Evolutionary conservation across 1,140 invertebrate species (phyloP), one percentile per base, ranked within the genome.

Genomic region (Lasaia peninsularis): DNA sequence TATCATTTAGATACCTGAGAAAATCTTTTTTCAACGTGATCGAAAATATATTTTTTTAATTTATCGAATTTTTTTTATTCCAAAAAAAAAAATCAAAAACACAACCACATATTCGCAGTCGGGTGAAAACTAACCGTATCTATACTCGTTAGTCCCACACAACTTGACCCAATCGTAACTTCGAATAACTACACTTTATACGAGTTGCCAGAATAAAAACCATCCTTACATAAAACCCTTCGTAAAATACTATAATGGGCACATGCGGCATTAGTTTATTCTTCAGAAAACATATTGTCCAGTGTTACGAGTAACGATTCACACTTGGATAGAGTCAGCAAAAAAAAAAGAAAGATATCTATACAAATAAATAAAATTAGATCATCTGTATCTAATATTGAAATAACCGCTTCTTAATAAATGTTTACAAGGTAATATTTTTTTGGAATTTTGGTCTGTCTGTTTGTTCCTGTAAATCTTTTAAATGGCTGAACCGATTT

Each of bases 261-360:
- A 65, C 28, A 51, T 58, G 31, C 60, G 66, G 59, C 70, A 68
- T 67, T 56, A 65, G 63, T 67, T 52, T 67, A 75, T 67, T 71
- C 71, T 77, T 65, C 65, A 73, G 52, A 74, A 74, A 76, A 68
- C 58, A 66, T 73, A 73, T 75, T 75, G 63, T 71, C 35, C 56
- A 56, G 18, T 60, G 37, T 60, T 61, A 59, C 62, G 24, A 52
- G 40, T 66, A 58, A 65, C 66, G 69, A 66, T 69, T 74, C 67
- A 73, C 68, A 73, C 62, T 55, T 58, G 34, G 8, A 69, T 78
- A 81, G 56, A 0, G 75, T 63, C 33, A 35, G 60, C 69, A 80
- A 55, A 57, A 34, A 56, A 55, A 50, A 2, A 4, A 3, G 2
- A 33, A 7, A 33, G 1, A 33, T 53, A 1, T 35, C 20, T 50